These are phyloP conservation scores for Chrysopilus asiliformis DNA, from an alignment of 2,888 invertebrate species.

Conservation along the genomic window DNA sequence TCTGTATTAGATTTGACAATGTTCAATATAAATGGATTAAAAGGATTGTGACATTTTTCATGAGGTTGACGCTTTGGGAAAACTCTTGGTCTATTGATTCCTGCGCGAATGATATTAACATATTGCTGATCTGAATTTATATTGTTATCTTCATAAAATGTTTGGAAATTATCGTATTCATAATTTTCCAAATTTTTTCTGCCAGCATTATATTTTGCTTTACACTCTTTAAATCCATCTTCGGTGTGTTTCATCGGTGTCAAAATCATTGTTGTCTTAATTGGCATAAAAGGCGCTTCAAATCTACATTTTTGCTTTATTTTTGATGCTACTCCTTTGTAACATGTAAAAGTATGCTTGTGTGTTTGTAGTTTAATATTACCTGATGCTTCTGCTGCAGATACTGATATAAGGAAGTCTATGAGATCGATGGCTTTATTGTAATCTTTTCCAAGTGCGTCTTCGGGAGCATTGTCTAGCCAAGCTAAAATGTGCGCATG, in stretches of 20 bases:
- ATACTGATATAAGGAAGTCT: constrained; percentile 5
- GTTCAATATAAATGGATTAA: no score
- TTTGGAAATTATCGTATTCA: no score
- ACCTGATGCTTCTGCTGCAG: constrained; percentile 14
- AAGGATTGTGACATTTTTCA: constrained; percentile 20
- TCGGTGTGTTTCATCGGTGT: constrained; percentile 17
- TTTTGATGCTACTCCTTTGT: constrained; percentile 16
- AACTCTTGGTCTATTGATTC: constrained; percentile 18
- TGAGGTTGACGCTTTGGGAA: constrained; percentile 18
- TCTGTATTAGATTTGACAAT: no score
- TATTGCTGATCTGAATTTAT: constrained; percentile 10
- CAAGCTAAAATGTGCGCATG: constrained; percentile 19
- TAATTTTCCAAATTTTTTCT: no score
- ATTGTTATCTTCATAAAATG: constrained; percentile 6
- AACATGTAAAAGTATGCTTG: constrained; percentile 19
- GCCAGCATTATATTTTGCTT: not conserved
- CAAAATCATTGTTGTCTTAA: constrained; percentile 18
- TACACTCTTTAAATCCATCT: constrained; percentile 9
- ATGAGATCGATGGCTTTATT: constrained; percentile 16
- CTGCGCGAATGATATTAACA: constrained; percentile 12
- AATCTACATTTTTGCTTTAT: constrained; percentile 21
- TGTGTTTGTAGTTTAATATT: constrained; percentile 19
- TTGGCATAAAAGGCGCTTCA: constrained; percentile 24
- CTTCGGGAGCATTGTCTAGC: constrained; percentile 24
- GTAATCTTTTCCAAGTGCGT: constrained; percentile 13